phyloP scores from a whole-genome alignment of 2,113 vertebrate species.

The Cyphomyrus discorhynchus region DNA sequence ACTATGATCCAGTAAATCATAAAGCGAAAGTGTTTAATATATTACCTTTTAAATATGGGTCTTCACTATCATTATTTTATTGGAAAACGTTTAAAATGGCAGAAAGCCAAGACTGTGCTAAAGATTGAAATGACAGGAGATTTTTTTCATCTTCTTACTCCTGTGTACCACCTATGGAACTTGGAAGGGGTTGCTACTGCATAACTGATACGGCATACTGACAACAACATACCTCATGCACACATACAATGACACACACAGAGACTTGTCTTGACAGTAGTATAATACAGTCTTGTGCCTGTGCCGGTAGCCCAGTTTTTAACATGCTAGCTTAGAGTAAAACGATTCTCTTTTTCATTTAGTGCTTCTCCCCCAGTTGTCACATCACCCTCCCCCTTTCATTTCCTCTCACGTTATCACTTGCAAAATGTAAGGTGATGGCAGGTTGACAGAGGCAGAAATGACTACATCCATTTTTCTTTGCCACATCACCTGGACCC shows the following conservation, averaged over 20 bases:
- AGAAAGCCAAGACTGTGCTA: background rate
- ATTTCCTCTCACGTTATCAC: background rate
- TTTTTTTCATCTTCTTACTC: background rate
- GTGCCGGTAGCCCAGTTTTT: background rate
- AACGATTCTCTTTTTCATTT: background rate
- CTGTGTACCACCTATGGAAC: background rate
- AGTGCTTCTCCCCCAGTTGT: background rate
- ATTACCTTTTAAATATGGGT: slow-evolving; percentile 19
- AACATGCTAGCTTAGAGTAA: background rate
- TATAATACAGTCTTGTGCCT: background rate
- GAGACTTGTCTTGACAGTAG: background rate
- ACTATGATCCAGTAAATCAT: slow-evolving; percentile 20
- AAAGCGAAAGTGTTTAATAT: slow-evolving; percentile 15
- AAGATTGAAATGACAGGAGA: background rate
- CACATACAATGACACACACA: background rate
- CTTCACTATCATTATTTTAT: background rate
- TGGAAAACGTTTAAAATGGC: background rate
- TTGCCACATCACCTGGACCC: background rate
- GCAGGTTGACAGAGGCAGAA: background rate
- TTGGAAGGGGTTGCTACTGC: background rate
- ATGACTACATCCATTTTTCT: background rate
- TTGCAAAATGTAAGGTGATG: background rate
- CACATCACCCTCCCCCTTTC: background rate
- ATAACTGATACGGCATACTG: background rate
- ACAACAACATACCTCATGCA: background rate